Conservation (phyloP, 2,888 invertebrate genomes). For the Embidobia sp. region DNA sequence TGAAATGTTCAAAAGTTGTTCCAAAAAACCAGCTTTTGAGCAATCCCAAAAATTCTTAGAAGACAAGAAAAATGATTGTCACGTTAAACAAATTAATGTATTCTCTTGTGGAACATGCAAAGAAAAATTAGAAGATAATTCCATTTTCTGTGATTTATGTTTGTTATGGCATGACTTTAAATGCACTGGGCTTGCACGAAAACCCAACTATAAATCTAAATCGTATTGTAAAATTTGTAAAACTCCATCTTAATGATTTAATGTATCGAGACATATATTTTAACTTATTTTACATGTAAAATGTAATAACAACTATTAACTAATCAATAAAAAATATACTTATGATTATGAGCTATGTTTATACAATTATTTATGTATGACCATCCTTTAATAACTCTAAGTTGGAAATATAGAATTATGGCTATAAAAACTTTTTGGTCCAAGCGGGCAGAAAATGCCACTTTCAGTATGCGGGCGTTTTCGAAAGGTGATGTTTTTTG, state of each 20-base stretch:
- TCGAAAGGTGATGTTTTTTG: no score
- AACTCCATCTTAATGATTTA: background rate
- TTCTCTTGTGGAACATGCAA: constrained; percentile 1
- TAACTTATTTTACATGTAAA: no score
- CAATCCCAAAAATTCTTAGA: background rate
- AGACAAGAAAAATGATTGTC: background rate
- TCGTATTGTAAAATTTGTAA: background rate
- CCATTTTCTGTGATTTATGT: constrained; percentile 2
- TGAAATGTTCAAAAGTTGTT: background rate
- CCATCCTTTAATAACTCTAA: no score
- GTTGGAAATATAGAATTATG: no score
- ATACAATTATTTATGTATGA: no score
- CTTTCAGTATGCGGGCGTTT: no score
- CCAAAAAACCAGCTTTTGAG: background rate
- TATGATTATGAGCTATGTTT: no score
- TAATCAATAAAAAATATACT: no score
- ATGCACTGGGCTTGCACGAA: background rate
- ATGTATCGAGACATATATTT: background rate
- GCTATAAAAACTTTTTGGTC: no score
- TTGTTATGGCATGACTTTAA: constrained; percentile 1
- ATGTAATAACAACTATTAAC: no score
- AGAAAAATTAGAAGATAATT: background rate
- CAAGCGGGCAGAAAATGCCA: no score
- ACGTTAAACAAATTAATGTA: background rate
- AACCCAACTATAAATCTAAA: background rate